Evolutionary conservation across 2,797 vertebrate species (phyloP), one percentile per base, ranked within the genome.

Genomic region (Distichodus sexfasciatus): DNA sequence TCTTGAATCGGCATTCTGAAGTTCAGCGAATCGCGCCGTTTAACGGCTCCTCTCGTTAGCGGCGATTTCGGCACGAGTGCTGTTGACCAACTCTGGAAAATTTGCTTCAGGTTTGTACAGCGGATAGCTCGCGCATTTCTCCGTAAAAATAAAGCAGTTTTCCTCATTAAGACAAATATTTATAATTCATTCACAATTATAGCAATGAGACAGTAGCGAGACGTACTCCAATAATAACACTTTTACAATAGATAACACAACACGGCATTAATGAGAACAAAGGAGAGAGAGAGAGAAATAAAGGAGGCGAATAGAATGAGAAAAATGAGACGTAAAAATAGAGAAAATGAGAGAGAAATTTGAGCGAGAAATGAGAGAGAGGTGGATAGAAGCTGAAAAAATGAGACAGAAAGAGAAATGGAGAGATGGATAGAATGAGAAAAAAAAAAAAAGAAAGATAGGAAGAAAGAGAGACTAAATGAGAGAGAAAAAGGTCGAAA

Each of bases 381-480:
- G 12, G 44, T 24, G 11, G 9, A 35, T 35, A 9, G 26, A n/a
- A 43, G n/a, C 44, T 12, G 2, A 11, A 6, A 33, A 55, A 40
- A 14, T 28, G 43, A 21, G 29, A 3, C 3, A 17, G 4, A 3
- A 47, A 38, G 5, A 46, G 31, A n/a, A n/a, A n/a, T n/a, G n/a
- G 33, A 50, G 43, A 36, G 26, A 1, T 29, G 1, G n/a, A 36
- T 40, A 53, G 8, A 38, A 48, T 33, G n/a, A 21, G 17, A 10
- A 46, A 44, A 38, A 68, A 54, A 6, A 43, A 50, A 23, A 4
- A 35, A 38, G 47, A 62, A 60, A 54, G 59, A 36, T 47, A 29
- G 46, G 36, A 48, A 38, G 35, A 36, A 51, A 44, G 26, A 15
- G 19, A 53, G 40, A 5, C n/a, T 15, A 14, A 58, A 8, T 1